Evolutionary conservation across 2,888 invertebrate genomes (phyloP).

Genomic region (Coleophora flavipennella): DNA sequence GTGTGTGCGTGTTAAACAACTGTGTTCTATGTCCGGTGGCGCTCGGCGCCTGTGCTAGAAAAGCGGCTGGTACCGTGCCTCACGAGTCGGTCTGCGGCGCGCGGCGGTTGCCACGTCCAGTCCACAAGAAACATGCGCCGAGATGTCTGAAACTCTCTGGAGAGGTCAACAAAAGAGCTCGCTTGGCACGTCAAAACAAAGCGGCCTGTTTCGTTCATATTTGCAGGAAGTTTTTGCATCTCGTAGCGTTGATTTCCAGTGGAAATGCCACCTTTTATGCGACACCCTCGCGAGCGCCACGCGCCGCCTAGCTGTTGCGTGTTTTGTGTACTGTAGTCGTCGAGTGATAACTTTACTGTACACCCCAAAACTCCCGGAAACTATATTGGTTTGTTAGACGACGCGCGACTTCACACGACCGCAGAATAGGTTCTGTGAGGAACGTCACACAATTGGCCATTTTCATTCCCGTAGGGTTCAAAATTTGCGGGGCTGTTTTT

Average conservation of each 20-base stretch:
- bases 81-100: conserved; percentile 28
- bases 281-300: conserved; percentile 17
- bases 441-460: conserved; percentile 66
- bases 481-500: conserved; percentile 75
- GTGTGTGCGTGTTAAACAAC: conserved; percentile 53
- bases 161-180: conserved; percentile 5
- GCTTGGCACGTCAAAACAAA: conserved; percentile 4
- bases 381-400: conserved; percentile 70
- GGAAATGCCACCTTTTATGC: no score
- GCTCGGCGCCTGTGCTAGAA: conserved; percentile 66
- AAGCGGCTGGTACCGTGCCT: conserved; percentile 60
- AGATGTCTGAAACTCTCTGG: conserved; percentile 5
- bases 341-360: conserved; percentile 60
- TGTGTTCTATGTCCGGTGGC: conserved; percentile 37
- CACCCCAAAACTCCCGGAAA: conserved; percentile 64
- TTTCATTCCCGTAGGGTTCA: conserved; percentile 63
- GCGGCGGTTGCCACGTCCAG: conserved; percentile 15
- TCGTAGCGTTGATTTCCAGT: not conserved
- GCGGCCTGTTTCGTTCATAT: no score
- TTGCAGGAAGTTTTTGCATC: not conserved
- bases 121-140: not conserved
- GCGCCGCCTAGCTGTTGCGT: conserved; percentile 47
- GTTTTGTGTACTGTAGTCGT: conserved; percentile 70
- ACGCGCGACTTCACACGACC: conserved; percentile 59
- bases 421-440: conserved; percentile 74